Evolutionary conservation across 2,113 vertebrate genomes (phyloP).

Genomic region (Promerops cafer): DNA sequence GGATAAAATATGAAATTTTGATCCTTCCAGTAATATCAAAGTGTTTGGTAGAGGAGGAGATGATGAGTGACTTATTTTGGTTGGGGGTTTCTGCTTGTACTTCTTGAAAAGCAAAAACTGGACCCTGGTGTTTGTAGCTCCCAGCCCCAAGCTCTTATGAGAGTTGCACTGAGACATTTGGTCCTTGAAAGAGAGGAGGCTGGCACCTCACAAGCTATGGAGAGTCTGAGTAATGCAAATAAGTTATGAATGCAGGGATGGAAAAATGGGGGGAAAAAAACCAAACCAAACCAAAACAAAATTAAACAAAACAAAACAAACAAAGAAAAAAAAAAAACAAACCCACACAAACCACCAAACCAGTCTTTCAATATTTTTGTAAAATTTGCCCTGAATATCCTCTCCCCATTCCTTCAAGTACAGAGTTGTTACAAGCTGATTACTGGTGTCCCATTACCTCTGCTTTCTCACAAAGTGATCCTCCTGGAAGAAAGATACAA

Average conservation of each 20-base stretch:
- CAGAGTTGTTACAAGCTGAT: neutral
- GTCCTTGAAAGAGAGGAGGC: neutral
- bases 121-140: neutral
- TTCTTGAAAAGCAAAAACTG: neutral
- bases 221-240: neutral
- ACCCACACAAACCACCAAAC: neutral
- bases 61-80: neutral
- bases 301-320: neutral
- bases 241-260: neutral
- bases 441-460: neutral
- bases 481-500: neutral
- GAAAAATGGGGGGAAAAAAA: neutral
- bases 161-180: neutral
- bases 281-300: no score
- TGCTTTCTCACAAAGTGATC: neutral
- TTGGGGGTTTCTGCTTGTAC: neutral
- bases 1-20: neutral
- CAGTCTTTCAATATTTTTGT: neutral
- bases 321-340: no score
- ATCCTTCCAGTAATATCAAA: neutral
- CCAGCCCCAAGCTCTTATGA: neutral
- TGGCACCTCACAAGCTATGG: neutral
- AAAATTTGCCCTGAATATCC: neutral
- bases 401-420: neutral
- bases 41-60: neutral